Evolutionary conservation across 30 jellyfish, hydroid and myxozoan species (phyloP).

Genomic region (Aurelia sp.): DNA sequence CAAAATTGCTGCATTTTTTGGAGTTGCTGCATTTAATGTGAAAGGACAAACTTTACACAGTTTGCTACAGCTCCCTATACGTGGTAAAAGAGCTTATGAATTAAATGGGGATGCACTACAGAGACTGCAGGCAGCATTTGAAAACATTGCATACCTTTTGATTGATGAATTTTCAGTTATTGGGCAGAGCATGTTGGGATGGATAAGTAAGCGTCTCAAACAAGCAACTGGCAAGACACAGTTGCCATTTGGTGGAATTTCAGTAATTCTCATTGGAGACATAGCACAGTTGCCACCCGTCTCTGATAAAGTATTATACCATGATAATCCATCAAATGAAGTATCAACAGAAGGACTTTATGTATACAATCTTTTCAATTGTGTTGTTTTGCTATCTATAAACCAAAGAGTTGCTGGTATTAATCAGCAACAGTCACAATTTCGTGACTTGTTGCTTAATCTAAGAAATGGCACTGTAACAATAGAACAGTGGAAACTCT

Average conservation of each 20-base stretch:
- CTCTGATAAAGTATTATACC: conserved; percentile 26
- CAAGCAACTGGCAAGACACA: conserved; percentile 35
- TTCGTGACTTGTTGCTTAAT: conserved; percentile 3
- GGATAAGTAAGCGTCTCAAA: conserved; percentile 34
- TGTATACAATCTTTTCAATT: conserved; percentile 9
- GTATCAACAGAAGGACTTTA: conserved; percentile 17
- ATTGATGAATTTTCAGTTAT: conserved; percentile 46
- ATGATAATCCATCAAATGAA: conserved; percentile 1
- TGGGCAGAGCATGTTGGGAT: conserved; percentile 28
- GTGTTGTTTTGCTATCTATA: background rate
- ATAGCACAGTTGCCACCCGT: conserved; percentile 55
- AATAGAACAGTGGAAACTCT: conserved; percentile 14
- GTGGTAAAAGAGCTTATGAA: conserved; percentile 7
- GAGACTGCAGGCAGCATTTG: background rate
- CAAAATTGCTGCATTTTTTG: background rate
- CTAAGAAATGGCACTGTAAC: conserved; percentile 28
- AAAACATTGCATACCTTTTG: background rate
- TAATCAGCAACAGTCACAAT: conserved; percentile 1
- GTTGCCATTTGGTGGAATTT: conserved; percentile 34
- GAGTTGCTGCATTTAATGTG: conserved; percentile 36
- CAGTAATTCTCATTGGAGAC: conserved; percentile 27
- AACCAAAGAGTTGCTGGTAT: conserved; percentile 33
- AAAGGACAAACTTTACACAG: conserved; percentile 37
- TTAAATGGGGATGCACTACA: conserved; percentile 11
- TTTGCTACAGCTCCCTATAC: conserved; percentile 15